These are phyloP conservation scores for Parapsyche elsis DNA, from an alignment of 1,140 invertebrate genomes.

Conservation along the genomic window DNA sequence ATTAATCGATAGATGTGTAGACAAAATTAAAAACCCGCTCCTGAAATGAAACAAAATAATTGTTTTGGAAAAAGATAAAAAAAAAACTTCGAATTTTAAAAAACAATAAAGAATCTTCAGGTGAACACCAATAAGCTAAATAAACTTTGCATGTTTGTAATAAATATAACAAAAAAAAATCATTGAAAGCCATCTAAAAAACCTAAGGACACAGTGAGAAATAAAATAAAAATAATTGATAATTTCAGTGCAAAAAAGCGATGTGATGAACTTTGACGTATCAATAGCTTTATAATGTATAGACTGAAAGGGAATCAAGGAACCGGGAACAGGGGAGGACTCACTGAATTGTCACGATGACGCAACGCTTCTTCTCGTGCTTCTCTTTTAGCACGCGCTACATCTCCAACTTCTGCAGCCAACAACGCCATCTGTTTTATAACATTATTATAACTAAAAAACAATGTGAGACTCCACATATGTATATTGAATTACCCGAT, in stretches of 20 bases:
- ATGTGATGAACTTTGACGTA: neutral
- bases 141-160: neutral
- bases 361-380: conserved; percentile 48
- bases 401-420: conserved; percentile 53
- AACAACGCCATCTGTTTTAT: conserved; percentile 53
- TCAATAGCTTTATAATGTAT: no score
- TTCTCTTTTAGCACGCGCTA: conserved; percentile 43
- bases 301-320: neutral
- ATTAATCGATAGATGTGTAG: conserved; percentile 34
- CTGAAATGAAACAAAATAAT: conserved; percentile 51
- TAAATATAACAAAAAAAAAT: neutral
- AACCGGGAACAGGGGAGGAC: conserved; percentile 24
- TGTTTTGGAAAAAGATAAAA: neutral
- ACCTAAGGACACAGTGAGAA: neutral
- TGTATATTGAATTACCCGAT: neutral
- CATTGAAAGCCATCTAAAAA: neutral
- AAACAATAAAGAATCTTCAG: no score
- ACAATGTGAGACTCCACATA: neutral
- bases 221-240: neutral
- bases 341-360: conserved; percentile 48
- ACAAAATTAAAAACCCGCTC: conserved; percentile 48
- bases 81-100: no score
- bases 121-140: neutral
- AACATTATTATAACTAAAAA: neutral
- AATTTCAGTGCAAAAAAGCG: conserved; percentile 8